Base-by-base conservation (phyloP, 2,888 invertebrate species). In the Acleris emargana region DNA sequence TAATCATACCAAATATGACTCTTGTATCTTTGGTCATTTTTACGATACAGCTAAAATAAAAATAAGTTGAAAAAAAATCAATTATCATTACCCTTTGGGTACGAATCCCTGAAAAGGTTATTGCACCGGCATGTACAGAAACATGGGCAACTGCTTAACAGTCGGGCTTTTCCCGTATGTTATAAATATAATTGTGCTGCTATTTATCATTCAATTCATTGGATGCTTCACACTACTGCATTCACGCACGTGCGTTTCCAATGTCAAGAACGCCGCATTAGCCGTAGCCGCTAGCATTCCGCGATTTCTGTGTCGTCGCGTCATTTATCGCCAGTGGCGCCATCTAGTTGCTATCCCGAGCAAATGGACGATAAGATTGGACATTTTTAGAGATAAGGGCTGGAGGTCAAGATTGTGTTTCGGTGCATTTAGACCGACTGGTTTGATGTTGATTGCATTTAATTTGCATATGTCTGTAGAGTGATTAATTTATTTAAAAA, bases 341-440 rank as follows among this genome's bases (percentile, higher is more conserved):
- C 68, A 64, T 64, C 68, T 68, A 58, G 60, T 20, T 32, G 17
- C 16, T 13, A 25, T 4, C 38, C 9, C 9, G 13, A 18, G 11
- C 7, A 55, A 59, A 20, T 11, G 43, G 25, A 7, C 55, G 59
- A 60, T 60, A 64, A 60, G 50, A 64, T 64, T 55, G 54, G 25
- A 55, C 58, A 54, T 17, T 17, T 25, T n/a, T 7, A 38, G 49
- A 28, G 59, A 64, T 64, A 60, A 64, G 32, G 11, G 43, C 28
- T 45, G 20, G 53, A 64, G 64, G 64, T 60, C 64, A 64, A 52
- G 58, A 58, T 53, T 58, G 50, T 59, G 64, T 43, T 32, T 53
- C 25, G 49, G 9, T 64, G 58, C 64, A 64, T 13, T 9, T 43
- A 53, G 13, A 18, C 43, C n/a, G 17, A 43, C n/a, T 16, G 7